These are phyloP conservation scores for Osmerus mordax DNA, from an alignment of 2,113 vertebrate genomes.

Conservation along the genomic window DNA sequence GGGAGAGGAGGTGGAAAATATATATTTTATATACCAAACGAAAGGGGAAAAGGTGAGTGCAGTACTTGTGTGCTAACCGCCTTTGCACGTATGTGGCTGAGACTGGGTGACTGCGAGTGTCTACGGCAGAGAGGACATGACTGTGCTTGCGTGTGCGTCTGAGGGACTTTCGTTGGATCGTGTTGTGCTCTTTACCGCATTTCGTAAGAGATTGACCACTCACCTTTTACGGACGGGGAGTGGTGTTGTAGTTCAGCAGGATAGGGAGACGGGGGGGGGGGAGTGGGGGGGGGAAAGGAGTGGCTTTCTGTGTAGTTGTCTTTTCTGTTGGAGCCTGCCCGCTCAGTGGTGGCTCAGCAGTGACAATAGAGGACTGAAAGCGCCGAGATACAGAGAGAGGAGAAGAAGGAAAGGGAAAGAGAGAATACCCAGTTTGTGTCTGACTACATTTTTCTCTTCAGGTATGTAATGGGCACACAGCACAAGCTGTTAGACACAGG, in stretches of 20 bases:
- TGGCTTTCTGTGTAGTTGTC: conserved; percentile 66
- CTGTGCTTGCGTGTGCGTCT: conserved; percentile 12
- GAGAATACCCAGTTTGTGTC: conserved; percentile 31
- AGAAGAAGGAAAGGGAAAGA: conserved; percentile 15
- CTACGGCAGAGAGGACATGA: too few species aligned
- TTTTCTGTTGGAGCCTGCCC: conserved; percentile 55
- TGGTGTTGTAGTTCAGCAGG: conserved; percentile 65
- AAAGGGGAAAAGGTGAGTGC: conserved; percentile 28
- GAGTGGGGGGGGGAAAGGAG: conserved; percentile 63
- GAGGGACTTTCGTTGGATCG: conserved; percentile 55
- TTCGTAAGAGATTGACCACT: conserved; percentile 71
- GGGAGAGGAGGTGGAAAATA: conserved; percentile 37
- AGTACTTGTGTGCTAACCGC: not conserved
- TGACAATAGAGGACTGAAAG: conserved; percentile 54
- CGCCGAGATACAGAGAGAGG: conserved; percentile 41
- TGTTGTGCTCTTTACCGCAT: conserved; percentile 64
- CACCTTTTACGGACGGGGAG: conserved; percentile 74
- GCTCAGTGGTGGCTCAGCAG: conserved; percentile 61
- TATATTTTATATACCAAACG: conserved; percentile 30
- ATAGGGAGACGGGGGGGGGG: conserved; percentile 45
- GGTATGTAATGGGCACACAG: conserved; percentile 54
- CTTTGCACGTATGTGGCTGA: conserved; percentile 4
- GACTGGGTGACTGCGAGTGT: conserved; percentile 5
- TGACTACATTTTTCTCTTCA: conserved; percentile 32
- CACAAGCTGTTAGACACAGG: conserved; percentile 1